Conservation (phyloP, 2,888 invertebrate genomes). For the Drosophila bunnanda region DNA sequence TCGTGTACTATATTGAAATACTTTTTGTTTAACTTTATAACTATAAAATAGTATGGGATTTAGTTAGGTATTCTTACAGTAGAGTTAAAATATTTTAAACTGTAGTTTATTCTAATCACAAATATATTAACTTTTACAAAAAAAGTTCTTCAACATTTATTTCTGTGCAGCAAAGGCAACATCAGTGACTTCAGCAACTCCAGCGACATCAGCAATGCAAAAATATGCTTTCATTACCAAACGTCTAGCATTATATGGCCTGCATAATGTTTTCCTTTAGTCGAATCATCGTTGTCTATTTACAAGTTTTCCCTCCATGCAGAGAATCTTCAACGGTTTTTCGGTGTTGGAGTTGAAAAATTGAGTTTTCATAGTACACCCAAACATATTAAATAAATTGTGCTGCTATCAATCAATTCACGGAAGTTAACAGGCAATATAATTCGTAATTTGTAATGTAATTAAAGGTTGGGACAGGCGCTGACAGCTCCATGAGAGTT, state of each 20-base stretch:
- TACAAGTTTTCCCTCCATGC: conserved; percentile 16
- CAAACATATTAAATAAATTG: conserved; percentile 50
- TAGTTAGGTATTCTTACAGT: too few relatives aligned
- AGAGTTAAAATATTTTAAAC: not conserved
- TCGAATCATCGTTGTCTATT: conserved; percentile 9
- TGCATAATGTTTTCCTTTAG: conserved; percentile 48
- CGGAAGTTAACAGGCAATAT: conserved; percentile 54
- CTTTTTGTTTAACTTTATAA: too few relatives aligned
- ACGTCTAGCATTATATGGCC: conserved; percentile 60
- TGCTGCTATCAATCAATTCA: conserved; percentile 54
- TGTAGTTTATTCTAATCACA: not conserved
- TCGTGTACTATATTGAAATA: too few relatives aligned
- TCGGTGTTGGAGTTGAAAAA: not conserved
- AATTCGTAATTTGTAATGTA: conserved; percentile 25
- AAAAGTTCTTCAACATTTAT: not conserved
- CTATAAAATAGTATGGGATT: too few relatives aligned
- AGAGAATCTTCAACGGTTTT: conserved; percentile 38
- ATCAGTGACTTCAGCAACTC: conserved; percentile 24
- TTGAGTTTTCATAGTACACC: conserved; percentile 27
- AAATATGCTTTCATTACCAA: conserved; percentile 79
- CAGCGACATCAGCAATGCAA: conserved; percentile 65
- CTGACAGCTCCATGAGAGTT: conserved; percentile 40
- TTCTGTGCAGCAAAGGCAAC: conserved; percentile 15
- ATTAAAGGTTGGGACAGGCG: conserved; percentile 42
- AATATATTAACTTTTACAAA: not conserved